Conservation (phyloP, 1,140 invertebrate genomes). For the Trinorchestia longiramus region DNA sequence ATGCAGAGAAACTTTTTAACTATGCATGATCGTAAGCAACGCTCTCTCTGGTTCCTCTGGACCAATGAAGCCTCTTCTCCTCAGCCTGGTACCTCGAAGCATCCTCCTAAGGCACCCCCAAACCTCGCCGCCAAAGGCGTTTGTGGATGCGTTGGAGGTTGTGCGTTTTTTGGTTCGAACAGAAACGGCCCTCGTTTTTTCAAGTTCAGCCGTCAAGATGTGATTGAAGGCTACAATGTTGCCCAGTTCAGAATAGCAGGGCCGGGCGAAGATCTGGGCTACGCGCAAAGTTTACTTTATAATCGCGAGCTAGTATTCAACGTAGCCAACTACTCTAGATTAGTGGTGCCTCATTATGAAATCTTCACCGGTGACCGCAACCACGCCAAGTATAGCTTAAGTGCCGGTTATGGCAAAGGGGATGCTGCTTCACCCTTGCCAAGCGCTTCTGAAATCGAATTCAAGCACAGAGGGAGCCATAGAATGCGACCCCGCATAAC, state of each 20-base stretch:
- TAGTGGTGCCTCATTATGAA: conserved; percentile 59
- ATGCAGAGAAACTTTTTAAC: conserved; percentile 73
- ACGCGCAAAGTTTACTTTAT: conserved; percentile 93
- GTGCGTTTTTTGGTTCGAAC: conserved; percentile 92
- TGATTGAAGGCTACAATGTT: conserved; percentile 85
- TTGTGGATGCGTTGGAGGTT: conserved; percentile 96
- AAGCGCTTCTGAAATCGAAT: neutral
- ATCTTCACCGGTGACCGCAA: conserved; percentile 40
- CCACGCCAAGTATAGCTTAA: conserved; percentile 58
- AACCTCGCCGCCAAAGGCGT: conserved; percentile 71
- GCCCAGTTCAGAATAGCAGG: conserved; percentile 79
- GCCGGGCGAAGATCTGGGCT: conserved; percentile 81
- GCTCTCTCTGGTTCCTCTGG: conserved; percentile 96
- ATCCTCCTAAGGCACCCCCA: neutral
- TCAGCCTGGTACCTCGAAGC: conserved; percentile 12
- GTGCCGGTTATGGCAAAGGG: conserved; percentile 63
- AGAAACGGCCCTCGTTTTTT: conserved; percentile 89
- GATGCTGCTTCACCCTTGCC: conserved; percentile 60
- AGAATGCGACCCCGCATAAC: conserved; percentile 14
- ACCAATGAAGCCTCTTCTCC: conserved; percentile 11
- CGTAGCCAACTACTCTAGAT: conserved; percentile 55
- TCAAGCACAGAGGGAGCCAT: neutral
- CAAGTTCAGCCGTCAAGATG: conserved; percentile 83
- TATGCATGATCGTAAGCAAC: conserved; percentile 88
- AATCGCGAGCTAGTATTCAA: conserved; percentile 90